These are phyloP conservation scores for Cephus rjabovi DNA, from an alignment of 2,888 invertebrate genomes.

Conservation along the genomic window DNA sequence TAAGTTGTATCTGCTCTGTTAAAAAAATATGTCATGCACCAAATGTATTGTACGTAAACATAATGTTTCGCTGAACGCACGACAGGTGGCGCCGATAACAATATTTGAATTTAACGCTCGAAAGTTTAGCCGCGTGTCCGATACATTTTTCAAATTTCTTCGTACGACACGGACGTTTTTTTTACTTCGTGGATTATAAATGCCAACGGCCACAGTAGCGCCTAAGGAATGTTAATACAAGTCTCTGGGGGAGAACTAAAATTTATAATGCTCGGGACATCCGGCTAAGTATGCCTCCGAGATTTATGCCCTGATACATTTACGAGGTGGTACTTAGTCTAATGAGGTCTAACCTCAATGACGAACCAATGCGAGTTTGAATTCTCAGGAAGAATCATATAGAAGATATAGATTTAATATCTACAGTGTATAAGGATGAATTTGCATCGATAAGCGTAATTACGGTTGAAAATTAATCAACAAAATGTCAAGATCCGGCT, in stretches of 20 bases:
- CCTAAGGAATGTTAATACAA: background rate
- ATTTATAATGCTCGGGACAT: background rate
- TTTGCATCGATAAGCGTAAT: background rate
- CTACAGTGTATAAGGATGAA: background rate
- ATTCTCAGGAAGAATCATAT: background rate
- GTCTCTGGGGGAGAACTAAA: background rate
- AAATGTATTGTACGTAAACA: background rate
- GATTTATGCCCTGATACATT: background rate
- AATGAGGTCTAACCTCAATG: background rate
- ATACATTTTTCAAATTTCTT: background rate
- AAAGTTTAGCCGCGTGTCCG: background rate
- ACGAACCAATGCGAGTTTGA: slow-evolving; percentile 48
- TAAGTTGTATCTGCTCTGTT: background rate
- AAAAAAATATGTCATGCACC: background rate
- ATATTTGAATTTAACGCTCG: background rate
- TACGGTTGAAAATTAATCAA: background rate
- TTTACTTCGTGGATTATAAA: background rate
- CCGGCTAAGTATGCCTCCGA: background rate
- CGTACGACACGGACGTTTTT: background rate
- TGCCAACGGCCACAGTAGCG: background rate
- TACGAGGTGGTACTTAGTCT: background rate
- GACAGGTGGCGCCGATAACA: background rate
- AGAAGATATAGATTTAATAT: background rate
- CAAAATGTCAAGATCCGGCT: background rate
- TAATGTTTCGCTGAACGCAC: background rate